Evolutionary conservation across 2,797 vertebrate species (phyloP), one percentile per base, ranked within the genome.

Genomic region (Cyclura pinguis): DNA sequence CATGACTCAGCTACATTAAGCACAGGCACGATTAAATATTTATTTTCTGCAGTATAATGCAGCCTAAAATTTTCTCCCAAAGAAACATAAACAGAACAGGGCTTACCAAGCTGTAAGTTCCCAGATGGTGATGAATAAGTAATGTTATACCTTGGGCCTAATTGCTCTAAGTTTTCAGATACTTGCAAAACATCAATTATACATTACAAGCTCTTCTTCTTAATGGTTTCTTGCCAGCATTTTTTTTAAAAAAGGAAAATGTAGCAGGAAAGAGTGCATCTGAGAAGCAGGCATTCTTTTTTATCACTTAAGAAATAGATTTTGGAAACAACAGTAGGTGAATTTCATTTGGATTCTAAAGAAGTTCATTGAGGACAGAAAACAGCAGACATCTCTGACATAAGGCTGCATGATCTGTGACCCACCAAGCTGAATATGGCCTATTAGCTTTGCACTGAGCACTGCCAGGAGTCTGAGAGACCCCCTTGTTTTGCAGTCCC

Each of bases 121-220:
- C 47, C 93, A 96, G 96, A 96, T 94, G 92, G 94, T 95, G 90
- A 95, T 95, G 94, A 96, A 96, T 96, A 94, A 94, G 78, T 95
- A 92, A 96, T 92, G 89, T 57, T 92, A 83, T 86, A 88, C 91
- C 90, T 91, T 86, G 89, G 92, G 91, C 92, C 92, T 95, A 96
- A 96, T 95, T 95, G 92, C 80, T 94, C 85, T 90, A 95, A 94
- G 94, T 95, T 95, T 93, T 87, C 90, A 95, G 93, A 95, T 95
- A 96, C 90, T 93, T 94, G 93, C 92, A 94, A 95, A 95, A 81
- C 86, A 95, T 96, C 92, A 95, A 93, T 96, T 96, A 96, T 94
- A 88, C 89, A 95, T 94, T 95, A 96, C 85, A 94, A 96, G 84
- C 92, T 24, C 87, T 95, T 93, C 91, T 94, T 85, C 91, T 92